A percentile compares a stretch with the other conserved stretches of the same genome.
Conservation (phyloP, 2,888 invertebrate genomes). For the Glaucopsyche alexis region DNA sequence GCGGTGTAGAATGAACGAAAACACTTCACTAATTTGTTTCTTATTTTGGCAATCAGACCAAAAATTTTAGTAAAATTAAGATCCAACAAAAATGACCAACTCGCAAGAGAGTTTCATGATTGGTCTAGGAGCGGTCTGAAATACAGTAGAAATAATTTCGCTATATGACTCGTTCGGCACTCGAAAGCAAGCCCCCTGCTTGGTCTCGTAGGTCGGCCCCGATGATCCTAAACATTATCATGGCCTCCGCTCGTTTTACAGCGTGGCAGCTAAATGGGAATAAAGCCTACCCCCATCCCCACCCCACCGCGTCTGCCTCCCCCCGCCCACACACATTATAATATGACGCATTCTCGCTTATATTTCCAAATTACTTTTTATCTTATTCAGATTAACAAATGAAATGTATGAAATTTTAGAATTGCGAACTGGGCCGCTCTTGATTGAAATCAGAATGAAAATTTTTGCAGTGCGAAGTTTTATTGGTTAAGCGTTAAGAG, state of each 20-base stretch:
- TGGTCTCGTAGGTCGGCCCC: constrained; percentile 52
- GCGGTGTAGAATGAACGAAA: neutral
- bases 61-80: neutral
- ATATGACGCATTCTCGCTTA: constrained; percentile 42
- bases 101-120: neutral
- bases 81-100: neutral
- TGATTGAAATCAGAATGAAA: neutral
- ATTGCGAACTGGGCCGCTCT: neutral
- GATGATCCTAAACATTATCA: constrained; percentile 74
- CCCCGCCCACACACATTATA: constrained; percentile 59
- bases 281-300: constrained; percentile 64
- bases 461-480: neutral
- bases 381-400: neutral
- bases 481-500: neutral
- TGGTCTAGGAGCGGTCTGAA: neutral
- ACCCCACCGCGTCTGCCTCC: constrained; percentile 53
- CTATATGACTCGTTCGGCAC: neutral
- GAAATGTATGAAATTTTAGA: neutral
- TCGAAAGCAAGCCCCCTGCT: neutral
- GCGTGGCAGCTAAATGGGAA: constrained; percentile 76
- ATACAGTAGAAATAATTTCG: neutral
- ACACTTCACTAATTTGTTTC: constrained; percentile 4
- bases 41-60: neutral
- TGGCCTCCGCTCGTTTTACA: constrained; percentile 73
- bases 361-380: constrained; percentile 34